These are phyloP conservation scores for Plectus sambesii DNA, from an alignment of 1,140 invertebrate species.

Conservation along the genomic window DNA sequence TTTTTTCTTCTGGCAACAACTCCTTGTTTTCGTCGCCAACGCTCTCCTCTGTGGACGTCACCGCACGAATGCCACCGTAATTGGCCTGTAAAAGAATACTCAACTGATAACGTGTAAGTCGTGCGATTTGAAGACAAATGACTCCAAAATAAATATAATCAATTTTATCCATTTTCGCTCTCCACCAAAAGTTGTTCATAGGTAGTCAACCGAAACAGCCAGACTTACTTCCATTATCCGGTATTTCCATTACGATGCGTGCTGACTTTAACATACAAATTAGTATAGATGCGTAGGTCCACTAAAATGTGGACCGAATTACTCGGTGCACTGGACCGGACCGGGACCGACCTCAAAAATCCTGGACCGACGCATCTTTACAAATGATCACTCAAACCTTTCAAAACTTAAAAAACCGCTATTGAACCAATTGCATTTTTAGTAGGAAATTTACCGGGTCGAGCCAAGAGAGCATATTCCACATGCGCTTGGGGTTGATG, in stretches of 20 bases:
- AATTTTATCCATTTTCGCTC: too few species aligned
- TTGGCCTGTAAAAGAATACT: slow-evolving; percentile 50
- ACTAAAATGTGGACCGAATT: too few species aligned
- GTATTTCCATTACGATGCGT: too few species aligned
- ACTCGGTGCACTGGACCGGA: slow-evolving; percentile 2
- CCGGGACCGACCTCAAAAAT: slow-evolving; percentile 16
- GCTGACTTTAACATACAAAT: too few species aligned
- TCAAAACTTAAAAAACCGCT: slow-evolving; percentile 14
- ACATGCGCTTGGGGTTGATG: slow-evolving; percentile 69
- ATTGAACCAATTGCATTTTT: slow-evolving; percentile 4
- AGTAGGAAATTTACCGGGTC: slow-evolving; percentile 57
- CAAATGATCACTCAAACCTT: slow-evolving; percentile 16
- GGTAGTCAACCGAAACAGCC: too few species aligned
- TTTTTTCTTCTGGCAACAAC: too few species aligned
- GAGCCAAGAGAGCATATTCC: slow-evolving; percentile 85
- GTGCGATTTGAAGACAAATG: too few species aligned
- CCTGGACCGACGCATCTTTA: slow-evolving; percentile 53
- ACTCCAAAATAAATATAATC: too few species aligned
- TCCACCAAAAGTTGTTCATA: too few species aligned
- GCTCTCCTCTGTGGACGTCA: slow-evolving; percentile 37
- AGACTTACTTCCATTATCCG: too few species aligned
- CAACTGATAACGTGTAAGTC: too few species aligned
- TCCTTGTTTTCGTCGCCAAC: slow-evolving; percentile 25
- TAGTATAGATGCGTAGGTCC: too few species aligned
- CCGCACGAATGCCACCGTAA: slow-evolving; percentile 54